Conservation (phyloP, 2,888 invertebrate genomes). For the Torymus texanus region DNA sequence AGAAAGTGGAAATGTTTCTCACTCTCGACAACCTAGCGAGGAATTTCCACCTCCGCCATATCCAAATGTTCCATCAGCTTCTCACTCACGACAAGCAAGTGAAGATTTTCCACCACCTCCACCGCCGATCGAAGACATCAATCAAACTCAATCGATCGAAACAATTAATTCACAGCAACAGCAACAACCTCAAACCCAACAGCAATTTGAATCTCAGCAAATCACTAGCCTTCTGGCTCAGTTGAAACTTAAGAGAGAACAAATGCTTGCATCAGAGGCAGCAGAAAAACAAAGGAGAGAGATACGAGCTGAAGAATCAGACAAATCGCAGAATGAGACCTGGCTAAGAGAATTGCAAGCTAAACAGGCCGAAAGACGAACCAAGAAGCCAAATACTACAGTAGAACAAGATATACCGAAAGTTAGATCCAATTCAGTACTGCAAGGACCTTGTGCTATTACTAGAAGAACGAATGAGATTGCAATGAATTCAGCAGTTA, state of each 20-base stretch:
- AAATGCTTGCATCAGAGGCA: slow-evolving; percentile 69
- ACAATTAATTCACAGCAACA: slow-evolving; percentile 55
- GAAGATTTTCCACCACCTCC: slow-evolving; percentile 95
- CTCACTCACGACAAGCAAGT: slow-evolving; percentile 90
- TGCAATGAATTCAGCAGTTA: slow-evolving; percentile 68
- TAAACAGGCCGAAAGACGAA: slow-evolving; percentile 82
- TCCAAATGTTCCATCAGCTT: slow-evolving; percentile 85
- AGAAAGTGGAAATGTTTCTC: slow-evolving; percentile 73
- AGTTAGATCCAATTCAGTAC: slow-evolving; percentile 51
- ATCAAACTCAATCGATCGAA: slow-evolving; percentile 64
- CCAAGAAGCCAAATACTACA: slow-evolving; percentile 74
- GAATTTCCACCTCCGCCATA: slow-evolving; percentile 84
- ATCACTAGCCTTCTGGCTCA: slow-evolving; percentile 70
- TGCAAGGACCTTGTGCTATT: slow-evolving; percentile 60
- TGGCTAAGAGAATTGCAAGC: slow-evolving; percentile 89
- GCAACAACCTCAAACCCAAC: slow-evolving; percentile 58
- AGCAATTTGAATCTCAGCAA: slow-evolving; percentile 68
- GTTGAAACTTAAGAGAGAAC: slow-evolving; percentile 74
- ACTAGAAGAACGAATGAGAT: slow-evolving; percentile 69
- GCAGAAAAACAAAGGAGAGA: slow-evolving; percentile 62
- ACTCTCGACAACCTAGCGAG: slow-evolving; percentile 77
- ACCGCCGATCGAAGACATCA: slow-evolving; percentile 83
- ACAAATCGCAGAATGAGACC: slow-evolving; percentile 77
- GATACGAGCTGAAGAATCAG: slow-evolving; percentile 62
- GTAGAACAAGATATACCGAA: slow-evolving; percentile 71